phyloP scores from a whole-genome alignment of 2,113 vertebrate species.

The Rhabdomys dilectus region DNA sequence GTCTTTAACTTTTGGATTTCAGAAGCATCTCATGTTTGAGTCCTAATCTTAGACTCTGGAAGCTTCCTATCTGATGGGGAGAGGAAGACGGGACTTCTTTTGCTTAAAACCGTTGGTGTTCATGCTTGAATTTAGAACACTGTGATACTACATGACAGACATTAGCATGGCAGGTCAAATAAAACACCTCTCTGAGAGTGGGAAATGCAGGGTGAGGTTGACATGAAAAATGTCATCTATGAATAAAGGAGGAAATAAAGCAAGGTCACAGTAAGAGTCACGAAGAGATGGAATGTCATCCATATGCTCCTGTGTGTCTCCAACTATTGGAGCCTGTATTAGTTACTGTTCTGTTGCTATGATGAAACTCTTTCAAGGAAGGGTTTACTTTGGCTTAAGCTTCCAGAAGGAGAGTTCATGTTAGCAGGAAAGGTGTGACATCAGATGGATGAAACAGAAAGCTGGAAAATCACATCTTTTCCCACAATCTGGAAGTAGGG shows the following conservation, averaged over 20 bases:
- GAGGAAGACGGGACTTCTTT: neutral
- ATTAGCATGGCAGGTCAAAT: neutral
- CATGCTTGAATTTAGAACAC: neutral
- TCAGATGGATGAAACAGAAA: neutral
- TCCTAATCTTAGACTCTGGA: neutral
- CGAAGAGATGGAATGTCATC: too few species aligned
- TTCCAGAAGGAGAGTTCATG: neutral
- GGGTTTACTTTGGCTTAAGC: neutral
- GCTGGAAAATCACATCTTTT: neutral
- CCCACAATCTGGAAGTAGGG: neutral
- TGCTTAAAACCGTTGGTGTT: neutral
- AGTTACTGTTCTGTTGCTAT: neutral
- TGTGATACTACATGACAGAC: neutral
- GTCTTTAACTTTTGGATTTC: neutral
- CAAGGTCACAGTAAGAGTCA: neutral
- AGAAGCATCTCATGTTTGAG: neutral
- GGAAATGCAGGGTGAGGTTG: neutral
- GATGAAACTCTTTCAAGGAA: neutral
- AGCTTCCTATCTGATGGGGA: neutral
- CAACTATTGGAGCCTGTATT: neutral
- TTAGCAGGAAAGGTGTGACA: neutral
- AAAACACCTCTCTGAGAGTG: neutral
- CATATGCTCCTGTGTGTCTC: fast-evolving
- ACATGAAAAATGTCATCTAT: neutral
- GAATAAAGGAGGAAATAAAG: neutral